Evolutionary conservation across 1,140 invertebrate species (phyloP).

Genomic region (Brachionus rotundiformis): DNA sequence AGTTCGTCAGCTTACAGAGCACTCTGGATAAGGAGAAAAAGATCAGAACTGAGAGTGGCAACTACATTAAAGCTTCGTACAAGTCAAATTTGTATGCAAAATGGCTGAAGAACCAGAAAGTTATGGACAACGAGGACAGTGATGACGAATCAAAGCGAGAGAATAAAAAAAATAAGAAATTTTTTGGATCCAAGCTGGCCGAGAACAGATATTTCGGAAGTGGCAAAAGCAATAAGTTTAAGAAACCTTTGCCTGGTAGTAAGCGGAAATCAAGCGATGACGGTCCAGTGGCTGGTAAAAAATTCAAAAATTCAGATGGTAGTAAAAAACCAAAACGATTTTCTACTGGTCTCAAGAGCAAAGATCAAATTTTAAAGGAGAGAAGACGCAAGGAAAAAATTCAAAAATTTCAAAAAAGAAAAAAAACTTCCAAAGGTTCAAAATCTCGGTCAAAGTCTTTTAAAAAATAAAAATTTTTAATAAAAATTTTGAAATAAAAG

Average conservation of each 20-base stretch:
- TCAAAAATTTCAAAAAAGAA: conserved; percentile 44
- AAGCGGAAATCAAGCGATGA: conserved; percentile 2
- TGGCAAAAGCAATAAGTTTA: conserved; percentile 4
- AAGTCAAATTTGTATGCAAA: conserved; percentile 38
- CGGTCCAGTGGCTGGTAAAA: neutral
- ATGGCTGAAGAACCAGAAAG: conserved; percentile 51
- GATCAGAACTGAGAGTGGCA: conserved; percentile 50
- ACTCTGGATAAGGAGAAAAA: conserved; percentile 36
- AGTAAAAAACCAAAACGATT: neutral
- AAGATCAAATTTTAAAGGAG: conserved; percentile 46
- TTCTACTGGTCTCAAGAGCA: conserved; percentile 16
- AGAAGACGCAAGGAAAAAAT: conserved; percentile 33
- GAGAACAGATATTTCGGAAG: conserved; percentile 48
- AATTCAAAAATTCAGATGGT: neutral
- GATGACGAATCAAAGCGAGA: neutral
- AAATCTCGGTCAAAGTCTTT: neutral
- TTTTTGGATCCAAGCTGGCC: conserved; percentile 24
- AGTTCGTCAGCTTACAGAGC: conserved; percentile 23
- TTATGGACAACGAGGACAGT: neutral
- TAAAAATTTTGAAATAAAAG: neutral
- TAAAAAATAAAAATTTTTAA: conserved; percentile 29
- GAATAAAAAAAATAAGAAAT: conserved; percentile 42
- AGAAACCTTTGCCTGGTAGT: neutral
- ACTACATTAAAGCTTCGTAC: conserved; percentile 51
- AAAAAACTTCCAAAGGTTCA: neutral